These are phyloP conservation scores for Oxystoma pomonae DNA, from an alignment of 2,888 invertebrate species.

Conservation along the genomic window DNA sequence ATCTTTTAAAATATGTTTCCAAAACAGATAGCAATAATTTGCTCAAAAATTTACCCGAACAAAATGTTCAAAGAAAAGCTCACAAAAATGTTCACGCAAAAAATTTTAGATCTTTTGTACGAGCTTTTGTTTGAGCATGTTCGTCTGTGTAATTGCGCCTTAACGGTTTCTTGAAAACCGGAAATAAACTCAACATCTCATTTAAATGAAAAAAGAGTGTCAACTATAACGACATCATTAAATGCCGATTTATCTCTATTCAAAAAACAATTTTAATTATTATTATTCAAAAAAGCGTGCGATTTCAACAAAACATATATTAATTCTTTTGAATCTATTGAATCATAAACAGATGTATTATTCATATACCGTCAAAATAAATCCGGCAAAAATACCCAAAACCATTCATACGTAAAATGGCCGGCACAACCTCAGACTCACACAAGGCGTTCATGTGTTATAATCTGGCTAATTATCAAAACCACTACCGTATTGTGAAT, in stretches of 20 bases:
- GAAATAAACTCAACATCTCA: no score
- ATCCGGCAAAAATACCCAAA: not conserved
- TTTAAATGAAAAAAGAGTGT: not conserved
- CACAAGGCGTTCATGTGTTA: constrained; percentile 41
- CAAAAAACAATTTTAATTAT: not conserved
- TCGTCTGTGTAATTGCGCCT: no score
- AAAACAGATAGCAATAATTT: no score
- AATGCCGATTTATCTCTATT: not conserved
- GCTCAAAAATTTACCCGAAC: no score
- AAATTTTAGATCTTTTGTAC: no score
- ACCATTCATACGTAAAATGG: constrained; percentile 20
- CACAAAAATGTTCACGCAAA: no score
- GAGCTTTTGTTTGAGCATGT: no score
- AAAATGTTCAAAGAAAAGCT: no score
- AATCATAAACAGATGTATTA: not conserved
- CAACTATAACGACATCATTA: not conserved
- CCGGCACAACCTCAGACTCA: constrained; percentile 24
- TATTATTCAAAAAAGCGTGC: constrained; percentile 1
- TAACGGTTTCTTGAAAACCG: not conserved
- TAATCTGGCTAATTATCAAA: constrained; percentile 45
- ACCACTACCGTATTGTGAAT: constrained; percentile 38
- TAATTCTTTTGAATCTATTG: not conserved
- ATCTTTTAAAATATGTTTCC: no score
- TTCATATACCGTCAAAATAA: not conserved
- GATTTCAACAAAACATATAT: not conserved